Evolutionary conservation across 2,113 vertebrate genomes (phyloP).

Genomic region (Rhinolophus sinicus): DNA sequence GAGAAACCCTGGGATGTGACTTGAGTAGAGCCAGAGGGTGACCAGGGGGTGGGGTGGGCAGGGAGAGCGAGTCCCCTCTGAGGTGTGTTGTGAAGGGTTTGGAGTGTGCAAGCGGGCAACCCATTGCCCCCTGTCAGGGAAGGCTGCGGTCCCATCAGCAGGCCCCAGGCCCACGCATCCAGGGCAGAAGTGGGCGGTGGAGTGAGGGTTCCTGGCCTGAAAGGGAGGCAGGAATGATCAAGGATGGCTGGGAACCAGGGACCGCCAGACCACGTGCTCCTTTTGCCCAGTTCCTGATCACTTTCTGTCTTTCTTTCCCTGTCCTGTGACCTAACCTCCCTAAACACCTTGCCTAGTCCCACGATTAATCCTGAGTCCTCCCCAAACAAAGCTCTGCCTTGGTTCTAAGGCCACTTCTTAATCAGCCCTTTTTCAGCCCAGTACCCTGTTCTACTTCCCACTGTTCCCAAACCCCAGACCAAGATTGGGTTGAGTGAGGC

Average conservation of each 20-base stretch:
- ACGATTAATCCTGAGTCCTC: neutral
- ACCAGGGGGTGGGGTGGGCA: no score
- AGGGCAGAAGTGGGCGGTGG: neutral
- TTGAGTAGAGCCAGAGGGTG: neutral
- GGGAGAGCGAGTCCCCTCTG: neutral
- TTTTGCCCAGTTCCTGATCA: neutral
- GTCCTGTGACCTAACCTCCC: neutral
- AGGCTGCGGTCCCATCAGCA: neutral
- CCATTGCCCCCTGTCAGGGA: accelerated
- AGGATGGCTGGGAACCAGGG: neutral
- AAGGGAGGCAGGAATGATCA: neutral
- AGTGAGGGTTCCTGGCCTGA: neutral
- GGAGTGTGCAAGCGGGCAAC: neutral
- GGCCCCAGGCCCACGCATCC: neutral
- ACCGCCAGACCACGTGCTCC: neutral
- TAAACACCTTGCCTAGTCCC: neutral
- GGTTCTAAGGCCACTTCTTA: neutral
- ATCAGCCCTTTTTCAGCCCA: neutral
- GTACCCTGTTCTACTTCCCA: neutral
- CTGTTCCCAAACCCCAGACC: neutral
- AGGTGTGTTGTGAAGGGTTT: neutral
- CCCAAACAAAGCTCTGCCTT: neutral
- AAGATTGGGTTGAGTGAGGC: neutral
- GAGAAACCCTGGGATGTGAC: neutral
- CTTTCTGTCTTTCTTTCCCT: neutral